phyloP scores from a whole-genome alignment of 2,113 vertebrate genomes.

The Poecilia latipinna region DNA sequence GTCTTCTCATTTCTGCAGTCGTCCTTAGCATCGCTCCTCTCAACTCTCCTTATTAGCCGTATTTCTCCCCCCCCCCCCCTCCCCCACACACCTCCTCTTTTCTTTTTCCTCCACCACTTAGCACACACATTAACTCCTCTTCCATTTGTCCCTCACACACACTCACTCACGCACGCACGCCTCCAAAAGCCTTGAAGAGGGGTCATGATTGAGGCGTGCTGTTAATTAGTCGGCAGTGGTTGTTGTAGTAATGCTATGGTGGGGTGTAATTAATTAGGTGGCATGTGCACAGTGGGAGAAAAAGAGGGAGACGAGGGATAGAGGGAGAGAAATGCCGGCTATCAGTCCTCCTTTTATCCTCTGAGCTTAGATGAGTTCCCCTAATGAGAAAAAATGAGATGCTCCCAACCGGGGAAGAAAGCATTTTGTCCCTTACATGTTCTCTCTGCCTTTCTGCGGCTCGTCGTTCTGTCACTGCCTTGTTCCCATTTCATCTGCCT shows the following conservation, averaged over 20 bases:
- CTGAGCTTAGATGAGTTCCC: conserved; percentile 73
- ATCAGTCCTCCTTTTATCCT: conserved; percentile 76
- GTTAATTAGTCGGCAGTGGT: conserved; percentile 77
- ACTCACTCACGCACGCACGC: conserved; percentile 55
- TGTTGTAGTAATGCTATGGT: conserved; percentile 75
- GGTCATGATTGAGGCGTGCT: conserved; percentile 74
- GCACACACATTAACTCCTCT: conserved; percentile 27
- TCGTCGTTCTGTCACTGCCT: conserved; percentile 64
- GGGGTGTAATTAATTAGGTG: conserved; percentile 80
- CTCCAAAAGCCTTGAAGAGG: conserved; percentile 65
- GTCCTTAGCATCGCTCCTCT: conserved; percentile 22
- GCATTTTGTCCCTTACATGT: conserved; percentile 76
- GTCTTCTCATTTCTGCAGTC: conserved; percentile 27
- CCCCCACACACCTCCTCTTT: conserved; percentile 8
- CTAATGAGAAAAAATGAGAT: conserved; percentile 80
- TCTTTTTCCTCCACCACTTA: conserved; percentile 15
- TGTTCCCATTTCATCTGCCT: conserved; percentile 73
- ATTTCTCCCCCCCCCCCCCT: conserved; percentile 29
- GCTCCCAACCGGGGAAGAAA: conserved; percentile 72
- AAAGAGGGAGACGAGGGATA: conserved; percentile 56
- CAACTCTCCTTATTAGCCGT: conserved; percentile 11
- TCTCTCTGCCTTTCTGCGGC: conserved; percentile 68
- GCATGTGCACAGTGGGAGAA: conserved; percentile 71
- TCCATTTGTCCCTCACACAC: conserved; percentile 30
- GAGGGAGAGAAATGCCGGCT: conserved; percentile 59